phyloP scores from a whole-genome alignment of 2,797 vertebrate genomes.

The Sparus aurata region DNA sequence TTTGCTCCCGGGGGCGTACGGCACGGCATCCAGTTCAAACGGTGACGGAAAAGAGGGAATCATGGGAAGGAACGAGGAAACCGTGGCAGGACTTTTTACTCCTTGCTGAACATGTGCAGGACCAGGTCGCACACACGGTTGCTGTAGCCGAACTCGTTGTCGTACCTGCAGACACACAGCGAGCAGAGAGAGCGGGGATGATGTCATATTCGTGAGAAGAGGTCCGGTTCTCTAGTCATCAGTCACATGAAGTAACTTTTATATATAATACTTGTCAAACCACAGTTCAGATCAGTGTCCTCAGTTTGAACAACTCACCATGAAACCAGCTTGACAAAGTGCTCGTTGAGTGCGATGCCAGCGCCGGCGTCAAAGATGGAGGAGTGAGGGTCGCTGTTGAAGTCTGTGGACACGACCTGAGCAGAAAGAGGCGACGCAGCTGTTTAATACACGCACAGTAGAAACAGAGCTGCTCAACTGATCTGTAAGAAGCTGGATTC shows the following conservation, averaged over 20 bases:
- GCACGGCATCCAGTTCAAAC: slow-evolving; percentile 26
- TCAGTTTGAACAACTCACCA: slow-evolving; percentile 82
- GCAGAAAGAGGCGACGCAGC: not conserved
- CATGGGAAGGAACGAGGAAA: slow-evolving; percentile 33
- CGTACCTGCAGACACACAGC: slow-evolving; percentile 86
- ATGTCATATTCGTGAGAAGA: too few species aligned
- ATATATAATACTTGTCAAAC: not conserved
- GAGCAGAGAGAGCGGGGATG: not conserved
- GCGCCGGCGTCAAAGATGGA: slow-evolving; percentile 97
- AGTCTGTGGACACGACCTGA: slow-evolving; percentile 96
- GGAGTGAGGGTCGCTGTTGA: slow-evolving; percentile 92
- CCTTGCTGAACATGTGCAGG: slow-evolving; percentile 90
- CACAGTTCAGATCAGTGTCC: not conserved
- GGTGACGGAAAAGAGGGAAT: slow-evolving; percentile 19
- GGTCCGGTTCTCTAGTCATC: too few species aligned
- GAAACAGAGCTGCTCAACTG: not conserved
- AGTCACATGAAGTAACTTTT: not conserved
- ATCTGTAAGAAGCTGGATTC: not conserved
- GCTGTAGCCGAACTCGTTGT: slow-evolving; percentile 96
- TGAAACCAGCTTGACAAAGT: slow-evolving; percentile 97
- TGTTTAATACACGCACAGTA: not conserved
- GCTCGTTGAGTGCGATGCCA: slow-evolving; percentile 95
- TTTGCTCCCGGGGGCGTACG: slow-evolving; percentile 27
- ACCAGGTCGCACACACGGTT: slow-evolving; percentile 93
- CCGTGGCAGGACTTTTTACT: slow-evolving; percentile 81